Conservation (phyloP, 2,888 invertebrate species). For the Vandiemenella viatica region DNA sequence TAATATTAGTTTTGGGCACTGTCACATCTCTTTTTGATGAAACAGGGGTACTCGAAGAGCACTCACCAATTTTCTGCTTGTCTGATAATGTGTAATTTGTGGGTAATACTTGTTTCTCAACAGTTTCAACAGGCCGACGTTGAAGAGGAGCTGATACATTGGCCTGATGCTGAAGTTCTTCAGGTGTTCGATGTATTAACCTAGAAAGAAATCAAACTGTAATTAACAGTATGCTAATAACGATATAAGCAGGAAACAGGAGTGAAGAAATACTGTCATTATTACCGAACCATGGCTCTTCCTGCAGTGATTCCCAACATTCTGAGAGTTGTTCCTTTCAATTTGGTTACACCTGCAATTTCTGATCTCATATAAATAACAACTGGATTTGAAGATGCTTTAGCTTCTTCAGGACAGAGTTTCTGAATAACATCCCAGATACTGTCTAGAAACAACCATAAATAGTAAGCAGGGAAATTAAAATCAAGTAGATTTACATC, state of each 20-base stretch:
- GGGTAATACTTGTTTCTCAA: too few species aligned
- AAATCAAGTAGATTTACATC: too few species aligned
- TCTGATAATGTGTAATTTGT: too few species aligned
- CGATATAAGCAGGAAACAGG: background rate
- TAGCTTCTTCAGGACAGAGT: conserved; percentile 38
- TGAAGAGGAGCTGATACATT: conserved; percentile 47
- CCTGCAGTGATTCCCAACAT: conserved; percentile 65
- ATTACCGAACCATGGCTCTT: conserved; percentile 48
- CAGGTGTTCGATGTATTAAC: conserved; percentile 33
- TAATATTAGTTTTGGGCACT: too few species aligned
- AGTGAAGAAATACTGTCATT: too few species aligned
- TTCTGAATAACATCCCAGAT: conserved; percentile 35
- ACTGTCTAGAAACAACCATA: conserved; percentile 22
- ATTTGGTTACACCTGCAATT: conserved; percentile 48
- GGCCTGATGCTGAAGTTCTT: conserved; percentile 50
- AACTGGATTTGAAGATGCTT: conserved; percentile 42
- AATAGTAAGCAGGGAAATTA: background rate
- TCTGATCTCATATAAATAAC: conserved; percentile 67
- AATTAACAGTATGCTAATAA: background rate
- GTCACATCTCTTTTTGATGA: too few species aligned
- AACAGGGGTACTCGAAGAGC: too few species aligned
- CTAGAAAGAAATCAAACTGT: conserved; percentile 4
- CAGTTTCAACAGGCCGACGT: conserved; percentile 25
- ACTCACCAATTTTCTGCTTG: too few species aligned
- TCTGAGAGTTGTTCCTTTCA: conserved; percentile 54